phyloP scores from a whole-genome alignment of 2,113 vertebrate species.

The Cyanocitta stelleri region DNA sequence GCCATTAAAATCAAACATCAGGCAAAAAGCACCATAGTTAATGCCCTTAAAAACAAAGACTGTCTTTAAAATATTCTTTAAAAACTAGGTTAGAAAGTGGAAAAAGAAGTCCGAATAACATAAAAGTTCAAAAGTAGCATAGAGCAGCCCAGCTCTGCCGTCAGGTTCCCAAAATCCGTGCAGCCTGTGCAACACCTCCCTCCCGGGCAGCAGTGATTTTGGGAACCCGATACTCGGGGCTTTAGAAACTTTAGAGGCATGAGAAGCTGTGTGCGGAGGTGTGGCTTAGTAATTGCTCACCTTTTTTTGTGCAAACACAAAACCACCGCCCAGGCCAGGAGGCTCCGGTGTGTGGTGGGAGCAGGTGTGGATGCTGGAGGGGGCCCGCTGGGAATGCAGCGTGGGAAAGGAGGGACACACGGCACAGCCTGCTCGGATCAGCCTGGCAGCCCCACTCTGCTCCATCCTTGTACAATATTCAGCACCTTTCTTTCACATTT shows the following conservation, averaged over 20 bases:
- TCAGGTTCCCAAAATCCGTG: rapidly evolving
- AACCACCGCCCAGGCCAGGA: neutral
- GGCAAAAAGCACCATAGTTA: neutral
- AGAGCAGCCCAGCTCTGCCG: neutral
- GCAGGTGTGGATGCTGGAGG: neutral
- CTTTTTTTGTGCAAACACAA: neutral
- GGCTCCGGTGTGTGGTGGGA: neutral
- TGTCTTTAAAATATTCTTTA: neutral
- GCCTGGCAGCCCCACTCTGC: neutral
- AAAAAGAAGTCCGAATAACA: neutral
- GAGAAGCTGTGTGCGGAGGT: neutral
- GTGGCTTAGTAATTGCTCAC: neutral
- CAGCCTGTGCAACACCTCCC: neutral
- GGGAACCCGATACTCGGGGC: neutral
- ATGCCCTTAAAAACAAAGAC: neutral
- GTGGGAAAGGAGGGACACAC: neutral
- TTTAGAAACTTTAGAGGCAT: constrained; percentile 37
- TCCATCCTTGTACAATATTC: rapidly evolving
- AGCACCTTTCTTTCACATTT: neutral
- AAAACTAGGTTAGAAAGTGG: neutral
- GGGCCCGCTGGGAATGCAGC: neutral
- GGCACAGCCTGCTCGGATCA: rapidly evolving
- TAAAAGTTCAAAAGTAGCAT: rapidly evolving
- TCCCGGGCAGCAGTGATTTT: neutral
- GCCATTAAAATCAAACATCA: neutral